Evolutionary conservation across 30 jellyfish, hydroid and myxozoan genomes (phyloP).

Genomic region (Nemopilema nomurai): DNA sequence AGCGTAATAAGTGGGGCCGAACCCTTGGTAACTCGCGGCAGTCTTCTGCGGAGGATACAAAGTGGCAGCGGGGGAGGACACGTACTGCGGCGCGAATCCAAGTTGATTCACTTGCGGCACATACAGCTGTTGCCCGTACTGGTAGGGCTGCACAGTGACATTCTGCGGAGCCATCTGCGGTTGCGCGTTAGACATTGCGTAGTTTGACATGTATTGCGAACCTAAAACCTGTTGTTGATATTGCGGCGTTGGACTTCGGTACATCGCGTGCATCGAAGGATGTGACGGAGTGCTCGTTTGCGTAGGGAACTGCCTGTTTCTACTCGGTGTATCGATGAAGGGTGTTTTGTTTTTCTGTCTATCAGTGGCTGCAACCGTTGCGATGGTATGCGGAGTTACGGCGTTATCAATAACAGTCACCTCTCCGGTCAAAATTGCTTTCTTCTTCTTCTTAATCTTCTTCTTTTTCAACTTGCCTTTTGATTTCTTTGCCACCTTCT

Average conservation of each 20-base stretch:
- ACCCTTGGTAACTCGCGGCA: slow-evolving; percentile 23
- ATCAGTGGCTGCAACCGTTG: slow-evolving; percentile 13
- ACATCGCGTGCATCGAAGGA: slow-evolving; percentile 5
- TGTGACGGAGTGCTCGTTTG: neutral
- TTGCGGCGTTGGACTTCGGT: slow-evolving; percentile 6
- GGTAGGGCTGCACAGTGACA: slow-evolving; percentile 24
- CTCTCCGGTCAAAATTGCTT: neutral
- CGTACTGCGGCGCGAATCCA: slow-evolving; percentile 16
- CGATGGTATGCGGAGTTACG: slow-evolving; percentile 11
- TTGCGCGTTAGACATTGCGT: slow-evolving; percentile 1
- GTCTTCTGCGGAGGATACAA: neutral
- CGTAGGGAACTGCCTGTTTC: slow-evolving; percentile 10
- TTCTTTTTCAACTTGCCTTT: slow-evolving; percentile 14
- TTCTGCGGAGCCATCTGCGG: slow-evolving; percentile 15
- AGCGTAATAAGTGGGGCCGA: slow-evolving; percentile 5
- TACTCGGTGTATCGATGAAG: neutral
- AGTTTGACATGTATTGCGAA: neutral
- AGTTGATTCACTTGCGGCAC: slow-evolving; percentile 11
- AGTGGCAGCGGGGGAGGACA: neutral
- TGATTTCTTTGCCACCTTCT: neutral
- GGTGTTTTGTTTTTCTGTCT: slow-evolving; percentile 15
- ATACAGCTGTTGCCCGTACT: slow-evolving; percentile 30
- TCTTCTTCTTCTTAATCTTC: slow-evolving; percentile 38
- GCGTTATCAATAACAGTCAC: neutral
- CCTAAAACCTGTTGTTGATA: slow-evolving; percentile 18